Conservation (phyloP, 2,888 invertebrate species). For the Alitta virens region DNA sequence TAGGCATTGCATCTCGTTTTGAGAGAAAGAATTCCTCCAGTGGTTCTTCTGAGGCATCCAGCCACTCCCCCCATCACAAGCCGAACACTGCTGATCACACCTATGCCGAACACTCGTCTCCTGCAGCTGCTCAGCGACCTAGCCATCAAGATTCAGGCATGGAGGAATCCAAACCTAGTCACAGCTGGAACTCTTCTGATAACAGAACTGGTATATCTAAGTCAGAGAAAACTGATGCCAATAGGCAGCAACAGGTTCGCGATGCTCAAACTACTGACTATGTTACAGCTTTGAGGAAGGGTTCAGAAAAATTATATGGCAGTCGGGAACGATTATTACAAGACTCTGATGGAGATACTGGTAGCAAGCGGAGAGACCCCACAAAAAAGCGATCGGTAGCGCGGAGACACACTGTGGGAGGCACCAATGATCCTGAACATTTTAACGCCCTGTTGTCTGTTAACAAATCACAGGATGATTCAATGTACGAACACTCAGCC, state of each 20-base stretch:
- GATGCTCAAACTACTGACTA: slow-evolving; percentile 9
- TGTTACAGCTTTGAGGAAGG: slow-evolving; percentile 18
- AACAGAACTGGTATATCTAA: slow-evolving; percentile 23
- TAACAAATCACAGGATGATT: slow-evolving; percentile 17
- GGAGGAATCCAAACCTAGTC: not conserved
- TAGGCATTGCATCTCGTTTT: slow-evolving; percentile 51
- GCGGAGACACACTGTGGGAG: slow-evolving; percentile 87
- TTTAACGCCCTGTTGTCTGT: slow-evolving; percentile 54
- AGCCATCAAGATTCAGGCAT: not conserved
- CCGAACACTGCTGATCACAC: not conserved
- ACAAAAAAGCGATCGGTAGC: slow-evolving; percentile 44
- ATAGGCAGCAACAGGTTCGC: not conserved
- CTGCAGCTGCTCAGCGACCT: not conserved
- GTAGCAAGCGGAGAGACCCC: slow-evolving; percentile 25
- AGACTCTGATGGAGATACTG: slow-evolving; percentile 12
- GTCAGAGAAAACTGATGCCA: slow-evolving; percentile 35
- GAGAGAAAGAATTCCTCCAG: slow-evolving; percentile 34
- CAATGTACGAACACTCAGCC: slow-evolving; percentile 35
- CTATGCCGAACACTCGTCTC: not conserved
- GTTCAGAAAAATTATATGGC: slow-evolving; percentile 14
- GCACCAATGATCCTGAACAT: slow-evolving; percentile 81
- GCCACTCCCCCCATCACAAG: not conserved
- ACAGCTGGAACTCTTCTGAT: slow-evolving; percentile 4
- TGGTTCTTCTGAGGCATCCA: not conserved
- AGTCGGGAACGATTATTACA: slow-evolving; percentile 7